Percentiles rank a stretch among this genome's conserved stretches.
These are phyloP conservation scores for Sinodicranocentrus sp. DNA, from an alignment of 2,888 invertebrate species.

Conservation along the genomic window DNA sequence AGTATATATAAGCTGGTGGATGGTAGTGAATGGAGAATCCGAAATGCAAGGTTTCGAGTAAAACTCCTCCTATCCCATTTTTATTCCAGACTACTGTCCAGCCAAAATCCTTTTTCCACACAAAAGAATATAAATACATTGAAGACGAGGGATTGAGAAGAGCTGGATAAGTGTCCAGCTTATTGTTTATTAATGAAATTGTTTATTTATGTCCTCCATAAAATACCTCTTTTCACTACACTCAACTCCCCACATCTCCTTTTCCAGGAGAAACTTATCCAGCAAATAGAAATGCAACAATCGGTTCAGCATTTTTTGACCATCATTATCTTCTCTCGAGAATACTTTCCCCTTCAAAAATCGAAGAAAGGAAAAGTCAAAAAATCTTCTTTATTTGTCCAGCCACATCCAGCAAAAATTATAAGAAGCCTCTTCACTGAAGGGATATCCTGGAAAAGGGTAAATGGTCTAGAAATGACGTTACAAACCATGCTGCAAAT, in stretches of 20 bases:
- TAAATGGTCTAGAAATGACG: constrained; percentile 54
- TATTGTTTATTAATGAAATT: constrained; percentile 66
- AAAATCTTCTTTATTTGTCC: not conserved
- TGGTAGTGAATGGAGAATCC: too few relatives aligned
- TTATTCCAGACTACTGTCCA: too few relatives aligned
- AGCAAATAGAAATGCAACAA: constrained; percentile 3
- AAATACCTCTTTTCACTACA: too few relatives aligned
- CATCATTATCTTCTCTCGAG: not conserved
- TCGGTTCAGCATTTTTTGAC: not conserved
- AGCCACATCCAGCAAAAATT: not conserved
- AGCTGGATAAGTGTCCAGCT: constrained; percentile 1
- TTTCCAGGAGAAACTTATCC: not conserved
- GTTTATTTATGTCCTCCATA: constrained; percentile 63
- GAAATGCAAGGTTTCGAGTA: too few relatives aligned
- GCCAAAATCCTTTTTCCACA: too few relatives aligned
- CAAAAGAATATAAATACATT: too few relatives aligned
- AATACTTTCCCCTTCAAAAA: not conserved
- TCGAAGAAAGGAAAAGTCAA: not conserved
- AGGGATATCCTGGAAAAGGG: constrained; percentile 25
- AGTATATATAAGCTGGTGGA: too few relatives aligned
- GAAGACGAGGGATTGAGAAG: not conserved
- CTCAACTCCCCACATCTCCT: not conserved
- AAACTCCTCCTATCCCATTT: too few relatives aligned
- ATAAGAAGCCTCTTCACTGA: not conserved
- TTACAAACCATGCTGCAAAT: constrained; percentile 15